Base-by-base conservation (phyloP, 2,113 vertebrate species). In the Aptenodytes patagonicus region DNA sequence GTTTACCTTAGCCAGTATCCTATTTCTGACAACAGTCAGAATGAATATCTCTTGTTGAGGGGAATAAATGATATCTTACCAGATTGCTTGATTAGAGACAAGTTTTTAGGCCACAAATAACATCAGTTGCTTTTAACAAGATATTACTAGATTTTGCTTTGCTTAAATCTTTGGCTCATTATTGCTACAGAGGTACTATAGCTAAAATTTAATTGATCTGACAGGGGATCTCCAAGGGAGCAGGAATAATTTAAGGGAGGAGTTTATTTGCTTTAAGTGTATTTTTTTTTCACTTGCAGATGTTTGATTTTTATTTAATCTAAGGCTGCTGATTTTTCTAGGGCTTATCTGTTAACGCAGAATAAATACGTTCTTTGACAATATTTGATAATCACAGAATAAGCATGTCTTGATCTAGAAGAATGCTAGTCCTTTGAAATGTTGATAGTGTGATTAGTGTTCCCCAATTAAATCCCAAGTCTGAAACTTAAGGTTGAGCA, bases 271-370 rank as follows among this genome's bases (percentile, higher is more conserved):
- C 79, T 92, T 89, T 87, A 76, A 52, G 1, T 13, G 26, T 72
- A 6, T 42, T 36, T 32, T 86, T 80, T 69, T 83, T 58, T 3
- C 65, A 26, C 65, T 73, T 91, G 58, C 26, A 76, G 89, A 77
- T 69, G 62, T 92, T 94, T 66, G n/a, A 12, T 71, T 92, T 92
- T 82, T 34, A 20, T 93, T 92, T 89, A 44, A 73, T 73, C 61
- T 76, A 38, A 66, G 54, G 10, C 29, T 70, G 49, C 70, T 81
- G 62, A 13, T 54, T 93, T 88, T 77, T 55, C 47, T 65, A 25
- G 11, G 16, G 18, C 83, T 89, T 93, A 66, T 78, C 94, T 68
- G 17, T 42, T 90, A 65, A 46, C 5, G 4, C 51, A 44, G 65
- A 60, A 46, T 17, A 52, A 93, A 60, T 29, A 9, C 1, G 1